Evolutionary conservation across 2,113 vertebrate genomes (phyloP).

Genomic region (Ramphastos sulfuratus): DNA sequence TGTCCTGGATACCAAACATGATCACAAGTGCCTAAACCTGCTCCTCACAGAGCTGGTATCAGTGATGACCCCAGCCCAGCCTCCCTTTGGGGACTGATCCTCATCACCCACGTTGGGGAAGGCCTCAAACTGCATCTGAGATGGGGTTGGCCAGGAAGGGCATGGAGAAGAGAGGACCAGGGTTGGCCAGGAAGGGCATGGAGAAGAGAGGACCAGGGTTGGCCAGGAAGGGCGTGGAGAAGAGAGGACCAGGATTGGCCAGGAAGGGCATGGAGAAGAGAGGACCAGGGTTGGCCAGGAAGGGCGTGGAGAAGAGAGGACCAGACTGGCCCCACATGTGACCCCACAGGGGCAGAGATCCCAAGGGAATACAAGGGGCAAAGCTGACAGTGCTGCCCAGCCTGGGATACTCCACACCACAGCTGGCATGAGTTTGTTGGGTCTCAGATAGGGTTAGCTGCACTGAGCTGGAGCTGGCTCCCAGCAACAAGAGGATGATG

Average conservation of each 20-base stretch:
- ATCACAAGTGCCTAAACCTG: neutral
- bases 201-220: no score
- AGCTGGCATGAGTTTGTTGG: neutral
- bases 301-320: neutral
- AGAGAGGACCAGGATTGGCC: no score
- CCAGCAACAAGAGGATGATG: neutral
- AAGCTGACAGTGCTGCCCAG: neutral
- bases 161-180: no score
- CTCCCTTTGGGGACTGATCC: neutral
- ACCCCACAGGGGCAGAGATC: rapidly evolving
- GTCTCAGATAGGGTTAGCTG: neutral
- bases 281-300: neutral
- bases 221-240: no score
- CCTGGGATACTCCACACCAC: neutral
- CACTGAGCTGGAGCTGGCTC: neutral
- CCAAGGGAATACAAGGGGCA: neutral
- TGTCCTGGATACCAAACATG: rapidly evolving
- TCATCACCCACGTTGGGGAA: rapidly evolving
- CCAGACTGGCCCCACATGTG: rapidly evolving
- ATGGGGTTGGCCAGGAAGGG: no score
- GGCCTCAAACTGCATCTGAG: no score
- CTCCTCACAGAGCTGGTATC: neutral
- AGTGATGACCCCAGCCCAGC: rapidly evolving
- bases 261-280: no score
- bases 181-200: no score